Percentiles rank a stretch among this genome's conserved stretches.
phyloP scores from a whole-genome alignment of 2,888 invertebrate genomes.

The Nomada lathburiana region DNA sequence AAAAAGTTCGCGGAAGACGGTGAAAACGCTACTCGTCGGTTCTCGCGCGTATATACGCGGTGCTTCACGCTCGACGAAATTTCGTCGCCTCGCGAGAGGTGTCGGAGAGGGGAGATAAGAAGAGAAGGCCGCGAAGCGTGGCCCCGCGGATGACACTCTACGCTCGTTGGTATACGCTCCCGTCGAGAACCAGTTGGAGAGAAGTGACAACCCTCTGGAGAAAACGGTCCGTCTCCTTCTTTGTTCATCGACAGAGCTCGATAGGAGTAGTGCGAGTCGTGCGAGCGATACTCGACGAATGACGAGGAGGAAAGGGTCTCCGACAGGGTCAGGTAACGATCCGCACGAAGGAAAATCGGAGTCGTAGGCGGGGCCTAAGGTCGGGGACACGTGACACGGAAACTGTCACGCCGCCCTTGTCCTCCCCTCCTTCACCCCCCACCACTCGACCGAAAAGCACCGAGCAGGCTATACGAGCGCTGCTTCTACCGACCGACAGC shows the following conservation, averaged over 20 bases:
- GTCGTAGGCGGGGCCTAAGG: constrained; percentile 83
- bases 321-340: constrained; percentile 67
- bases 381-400: constrained; percentile 84
- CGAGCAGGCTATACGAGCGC: constrained; percentile 54
- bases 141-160: constrained; percentile 26
- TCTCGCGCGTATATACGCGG: constrained; percentile 33
- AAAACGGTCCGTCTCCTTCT: neutral
- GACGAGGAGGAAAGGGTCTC: constrained; percentile 55
- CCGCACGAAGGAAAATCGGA: constrained; percentile 69
- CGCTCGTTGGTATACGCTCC: neutral
- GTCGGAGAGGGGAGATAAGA: constrained; percentile 38
- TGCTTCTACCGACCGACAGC: constrained; percentile 55
- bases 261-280: neutral
- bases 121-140: constrained; percentile 32
- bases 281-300: constrained; percentile 47
- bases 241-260: neutral
- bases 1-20: constrained; percentile 68
- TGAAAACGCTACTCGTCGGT: constrained; percentile 51
- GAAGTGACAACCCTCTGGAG: constrained; percentile 48
- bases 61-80: constrained; percentile 63
- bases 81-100: constrained; percentile 27
- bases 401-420: constrained; percentile 84
- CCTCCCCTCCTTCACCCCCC: constrained; percentile 77
- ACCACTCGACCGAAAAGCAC: constrained; percentile 67
- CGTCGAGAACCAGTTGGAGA: neutral